Percentiles rank a stretch among this genome's conserved stretches.
phyloP scores from a whole-genome alignment of 1,140 invertebrate genomes.

The Ooceraea biroi region DNA sequence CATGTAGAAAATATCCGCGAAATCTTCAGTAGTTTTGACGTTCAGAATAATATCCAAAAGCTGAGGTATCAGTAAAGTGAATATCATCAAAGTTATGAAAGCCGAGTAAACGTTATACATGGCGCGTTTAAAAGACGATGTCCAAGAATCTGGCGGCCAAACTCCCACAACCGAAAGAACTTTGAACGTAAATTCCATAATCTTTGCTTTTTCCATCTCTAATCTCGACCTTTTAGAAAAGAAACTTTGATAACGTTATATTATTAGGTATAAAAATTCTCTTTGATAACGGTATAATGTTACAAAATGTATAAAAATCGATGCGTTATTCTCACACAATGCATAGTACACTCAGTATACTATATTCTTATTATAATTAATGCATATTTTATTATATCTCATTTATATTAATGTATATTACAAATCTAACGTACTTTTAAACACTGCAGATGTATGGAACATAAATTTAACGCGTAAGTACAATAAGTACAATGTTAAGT shows the following conservation, averaged over 20 bases:
- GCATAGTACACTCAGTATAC: no score
- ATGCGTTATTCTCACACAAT: no score
- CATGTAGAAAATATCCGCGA: slow-evolving; percentile 63
- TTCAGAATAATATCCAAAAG: slow-evolving; percentile 57
- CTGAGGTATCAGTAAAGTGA: slow-evolving; percentile 53
- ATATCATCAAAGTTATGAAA: background rate
- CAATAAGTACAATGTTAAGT: background rate
- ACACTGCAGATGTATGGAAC: background rate
- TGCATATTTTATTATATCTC: no score
- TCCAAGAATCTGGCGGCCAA: slow-evolving; percentile 33
- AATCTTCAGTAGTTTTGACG: slow-evolving; percentile 44
- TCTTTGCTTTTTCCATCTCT: slow-evolving; percentile 40
- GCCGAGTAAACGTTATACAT: slow-evolving; percentile 30
- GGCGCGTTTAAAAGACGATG: background rate
- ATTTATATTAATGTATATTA: no score
- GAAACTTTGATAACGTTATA: no score
- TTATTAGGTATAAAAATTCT: background rate
- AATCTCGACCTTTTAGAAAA: no score
- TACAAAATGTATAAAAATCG: background rate
- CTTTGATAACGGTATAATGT: no score
- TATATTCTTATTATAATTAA: no score
- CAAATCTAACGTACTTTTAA: background rate
- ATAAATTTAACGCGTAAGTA: background rate
- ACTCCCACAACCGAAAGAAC: slow-evolving; percentile 56
- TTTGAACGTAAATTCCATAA: slow-evolving; percentile 55